Evolutionary conservation across 1,140 invertebrate genomes (phyloP).

Genomic region (Globodera rostochiensis): DNA sequence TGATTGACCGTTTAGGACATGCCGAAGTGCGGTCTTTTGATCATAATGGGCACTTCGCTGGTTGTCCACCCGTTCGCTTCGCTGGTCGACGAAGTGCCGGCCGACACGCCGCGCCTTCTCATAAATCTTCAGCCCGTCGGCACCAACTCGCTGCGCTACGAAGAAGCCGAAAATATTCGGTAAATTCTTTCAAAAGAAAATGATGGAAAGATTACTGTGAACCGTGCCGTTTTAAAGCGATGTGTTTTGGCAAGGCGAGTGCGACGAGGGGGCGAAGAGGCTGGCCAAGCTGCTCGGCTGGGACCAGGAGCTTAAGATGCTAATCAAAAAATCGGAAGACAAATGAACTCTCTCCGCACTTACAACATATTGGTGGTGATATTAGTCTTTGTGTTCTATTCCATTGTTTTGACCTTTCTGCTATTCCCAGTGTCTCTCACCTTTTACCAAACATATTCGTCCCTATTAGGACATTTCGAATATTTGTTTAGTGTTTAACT

Average conservation of each 20-base stretch:
- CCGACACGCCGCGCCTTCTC: constrained; percentile 77
- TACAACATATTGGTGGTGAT: too few relatives aligned
- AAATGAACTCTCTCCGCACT: neutral
- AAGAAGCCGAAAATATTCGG: constrained; percentile 69
- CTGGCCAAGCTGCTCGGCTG: constrained; percentile 83
- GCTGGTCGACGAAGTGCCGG: constrained; percentile 72
- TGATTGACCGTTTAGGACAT: constrained; percentile 74
- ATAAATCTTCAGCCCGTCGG: constrained; percentile 82
- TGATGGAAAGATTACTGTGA: too few relatives aligned
- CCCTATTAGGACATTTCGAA: too few relatives aligned
- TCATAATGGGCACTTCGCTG: constrained; percentile 91
- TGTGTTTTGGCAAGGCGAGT: constrained; percentile 83
- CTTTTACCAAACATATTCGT: too few relatives aligned
- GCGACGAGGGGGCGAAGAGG: constrained; percentile 80
- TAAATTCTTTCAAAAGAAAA: constrained; percentile 15
- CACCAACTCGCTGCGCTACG: constrained; percentile 61
- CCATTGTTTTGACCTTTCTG: too few relatives aligned
- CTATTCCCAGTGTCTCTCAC: too few relatives aligned
- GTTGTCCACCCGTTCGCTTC: constrained; percentile 83
- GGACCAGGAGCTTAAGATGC: constrained; percentile 66
- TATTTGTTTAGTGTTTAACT: neutral
- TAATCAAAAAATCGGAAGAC: constrained; percentile 6
- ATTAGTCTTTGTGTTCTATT: too few relatives aligned
- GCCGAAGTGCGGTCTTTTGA: constrained; percentile 82
- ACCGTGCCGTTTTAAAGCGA: constrained; percentile 70